Percentiles rank a stretch among this genome's conserved stretches.
Evolutionary conservation across 2,113 vertebrate species (phyloP).

Genomic region (Chloroceryle aenea): DNA sequence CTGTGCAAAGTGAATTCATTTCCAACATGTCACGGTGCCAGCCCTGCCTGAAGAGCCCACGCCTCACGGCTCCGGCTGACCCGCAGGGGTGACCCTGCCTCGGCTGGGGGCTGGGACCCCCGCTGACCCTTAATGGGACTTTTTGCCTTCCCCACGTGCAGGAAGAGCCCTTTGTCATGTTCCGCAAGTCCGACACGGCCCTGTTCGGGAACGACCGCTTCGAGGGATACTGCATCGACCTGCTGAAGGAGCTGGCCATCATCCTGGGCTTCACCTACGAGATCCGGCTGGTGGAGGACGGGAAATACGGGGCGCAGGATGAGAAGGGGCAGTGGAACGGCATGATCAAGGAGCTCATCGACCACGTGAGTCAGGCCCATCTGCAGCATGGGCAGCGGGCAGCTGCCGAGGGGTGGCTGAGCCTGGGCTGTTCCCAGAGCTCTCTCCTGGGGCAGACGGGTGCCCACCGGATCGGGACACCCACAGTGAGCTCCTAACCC

Average conservation of each 20-base stretch:
- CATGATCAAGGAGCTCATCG: constrained; percentile 96
- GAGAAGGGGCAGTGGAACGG: constrained; percentile 99
- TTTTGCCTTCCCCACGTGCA: constrained; percentile 53
- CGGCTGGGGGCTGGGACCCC: accelerated
- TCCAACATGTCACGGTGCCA: neutral
- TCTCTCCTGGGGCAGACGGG: neutral
- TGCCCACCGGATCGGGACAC: accelerated
- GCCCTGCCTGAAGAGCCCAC: neutral
- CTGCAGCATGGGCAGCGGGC: accelerated
- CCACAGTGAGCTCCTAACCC: accelerated
- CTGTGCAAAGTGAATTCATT: constrained; percentile 49
- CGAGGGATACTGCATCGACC: constrained; percentile 97
- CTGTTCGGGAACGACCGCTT: constrained; percentile 95
- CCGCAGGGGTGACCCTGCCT: neutral
- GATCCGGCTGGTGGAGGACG: constrained; percentile 93
- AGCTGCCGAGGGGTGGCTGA: accelerated
- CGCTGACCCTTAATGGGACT: neutral
- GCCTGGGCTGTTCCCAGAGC: accelerated
- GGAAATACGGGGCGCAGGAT: constrained; percentile 94
- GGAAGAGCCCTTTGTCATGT: constrained; percentile 99
- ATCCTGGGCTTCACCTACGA: constrained; percentile 96
- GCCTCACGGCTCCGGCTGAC: neutral
- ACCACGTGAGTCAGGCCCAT: constrained; percentile 86
- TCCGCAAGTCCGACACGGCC: constrained; percentile 94
- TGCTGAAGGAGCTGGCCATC: constrained; percentile 91